Evolutionary conservation across 1,140 invertebrate genomes (phyloP), one percentile per base, ranked within the genome.

Genomic region (Drosophila equinoxialis): DNA sequence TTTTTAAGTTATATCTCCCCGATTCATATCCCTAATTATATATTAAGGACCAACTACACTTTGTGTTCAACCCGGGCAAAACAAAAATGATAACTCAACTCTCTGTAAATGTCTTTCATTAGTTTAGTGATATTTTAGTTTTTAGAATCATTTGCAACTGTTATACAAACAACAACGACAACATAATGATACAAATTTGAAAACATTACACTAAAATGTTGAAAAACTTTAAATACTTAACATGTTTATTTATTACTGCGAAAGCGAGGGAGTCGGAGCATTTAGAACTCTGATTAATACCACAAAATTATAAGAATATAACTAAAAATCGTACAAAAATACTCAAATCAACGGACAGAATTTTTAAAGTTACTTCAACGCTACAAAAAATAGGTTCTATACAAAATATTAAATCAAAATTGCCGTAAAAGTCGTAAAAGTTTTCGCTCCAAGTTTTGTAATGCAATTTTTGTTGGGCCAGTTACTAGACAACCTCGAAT

Each of bases 1-100:
- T 69, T 83, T 69, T 51, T 87, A 86, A 87, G 75, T 68, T 71
- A 70, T 62, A n/a, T 70, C 51, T 5, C 45, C 17, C 45, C 45
- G 3, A n/a, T 17, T 4, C 42, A 23, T 23, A 2, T 51, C 45
- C 45, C 45, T 1, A 0, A 51, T 11, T 65, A 63, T 65, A 60
- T 48, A 41, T 17, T 62, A 71, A 70, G 65, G 41, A 17, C 55
- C 45, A 64, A 57, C 13, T 8, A 37, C 57, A 58, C 37, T 62
- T 87, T 85, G 79, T 86, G 79, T 85, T 79, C 75, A 87, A 71
- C 45, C 76, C 66, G 76, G 55, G 59, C 54, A 65, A 62, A 35
- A 55, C 62, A 45, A 20, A 55, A 54, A 68, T 35, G 20, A 65
- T 51, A 51, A 51, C 45, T 23, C 8, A 51, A 20, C 17, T 51